Base-by-base conservation (phyloP, 2,797 vertebrate species). In the Saguinus oedipus region DNA sequence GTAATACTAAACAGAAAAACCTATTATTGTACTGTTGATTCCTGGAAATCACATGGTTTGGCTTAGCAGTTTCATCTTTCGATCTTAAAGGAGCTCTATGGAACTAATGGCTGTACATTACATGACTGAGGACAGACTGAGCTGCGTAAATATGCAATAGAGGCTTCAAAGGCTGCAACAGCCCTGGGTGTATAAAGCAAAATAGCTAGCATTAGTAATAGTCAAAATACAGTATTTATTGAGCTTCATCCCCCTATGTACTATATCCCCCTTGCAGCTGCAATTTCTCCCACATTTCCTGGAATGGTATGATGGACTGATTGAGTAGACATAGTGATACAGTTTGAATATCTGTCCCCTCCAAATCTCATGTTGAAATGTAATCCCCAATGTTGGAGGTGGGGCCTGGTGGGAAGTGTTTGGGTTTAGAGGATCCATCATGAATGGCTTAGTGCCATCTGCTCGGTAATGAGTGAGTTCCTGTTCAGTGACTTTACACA, bases 71-170 rank as follows among this genome's bases (percentile, higher is more conserved):
- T 76, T 17, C 39, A 72, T 79, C n/a, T 93, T 92, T 81, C 22
- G 33, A 57, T 76, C 46, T 94, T 72, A 39, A 76, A n/a, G 53
- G 12, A 70, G 2, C 36, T 94, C 57, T 76, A 7, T 22, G 53
- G 89, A 93, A 93, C 86, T 22, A 14, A 79, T 57, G 27, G 17
- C 11, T 83, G 1, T 12, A 42, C 75, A 48, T 59, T 55, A 94
- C 84, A 46, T 72, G 30, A 64, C 24, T 36, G n/a, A 95, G 22
- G 17, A 26, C 50, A 87, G n/a, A 0, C 10, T 72, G 59, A 86
- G 70, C 46, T 80, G n/a, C 50, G 57, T 85, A 97, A 95, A 85
- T 90, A 91, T 48, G 15, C 36, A 79, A 80, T n/a, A 92, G 57
- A 7, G 50, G 8, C 95, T 96, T 80, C 44, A 53, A 30, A 87